Base-by-base conservation (phyloP, 2,797 vertebrate genomes). In the Menidia menidia region DNA sequence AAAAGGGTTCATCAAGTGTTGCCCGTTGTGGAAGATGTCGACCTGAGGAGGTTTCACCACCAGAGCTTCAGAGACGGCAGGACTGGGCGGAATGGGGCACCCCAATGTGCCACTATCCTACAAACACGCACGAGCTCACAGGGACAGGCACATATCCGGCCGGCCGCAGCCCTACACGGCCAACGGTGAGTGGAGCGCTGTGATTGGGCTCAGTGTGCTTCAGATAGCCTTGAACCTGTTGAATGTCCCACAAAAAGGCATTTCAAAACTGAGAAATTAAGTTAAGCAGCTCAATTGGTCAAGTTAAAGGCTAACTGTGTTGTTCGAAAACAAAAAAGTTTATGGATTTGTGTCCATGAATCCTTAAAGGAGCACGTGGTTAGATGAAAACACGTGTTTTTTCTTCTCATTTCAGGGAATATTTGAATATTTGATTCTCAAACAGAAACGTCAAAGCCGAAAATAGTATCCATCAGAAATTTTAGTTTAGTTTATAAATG, bases 141-240 rank as follows among this genome's bases (percentile, higher is more conserved):
- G 72, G 78, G 86, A 87, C 12, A 88, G 73, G 59, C 71, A 30
- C 55, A 81, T 71, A 33, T 71, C 77, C 44, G 64, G 64, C 32
- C 73, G 15, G 4, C 82, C 75, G 64, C 69, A 84, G 0, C 85
- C 75, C 6, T 77, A 33, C 70, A 63, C 68, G 4, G 65, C 84
- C 0, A 84, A 89, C 16, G 90, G 93, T 94, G 77, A 93, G 92
- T 87, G 4, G 2, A 60, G 6, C 12, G 6, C 18, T 1, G 2
- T n/a, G 35, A 13, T 30, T 8, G 43, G n/a, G 3, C 14, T 12
- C 1, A 39, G 15, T 3, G 19, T 3, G 2, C 13, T 43, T 9
- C 18, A 58, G 13, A 10, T 30, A 30, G n/a, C 41, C 19, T 25
- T 30, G 4, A 50, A 50, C 47, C 4, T 9, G 19, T 30, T 45